Evolutionary conservation across 2,888 invertebrate genomes (phyloP).

Genomic region (Heliothis peltigera): DNA sequence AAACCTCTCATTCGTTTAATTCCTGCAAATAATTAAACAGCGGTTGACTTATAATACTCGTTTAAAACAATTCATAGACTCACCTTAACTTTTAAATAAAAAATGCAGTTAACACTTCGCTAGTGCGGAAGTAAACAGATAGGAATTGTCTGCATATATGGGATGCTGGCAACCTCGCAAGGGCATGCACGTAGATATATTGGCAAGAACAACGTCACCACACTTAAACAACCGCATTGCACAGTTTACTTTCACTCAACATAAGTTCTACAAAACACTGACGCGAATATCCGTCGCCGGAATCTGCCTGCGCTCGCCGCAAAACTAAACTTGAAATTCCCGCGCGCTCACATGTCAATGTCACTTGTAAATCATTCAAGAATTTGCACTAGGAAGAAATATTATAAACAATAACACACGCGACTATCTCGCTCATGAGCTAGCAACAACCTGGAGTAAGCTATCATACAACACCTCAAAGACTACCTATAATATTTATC

Average conservation of each 20-base stretch:
- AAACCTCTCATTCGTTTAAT: neutral
- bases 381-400: constrained; percentile 52
- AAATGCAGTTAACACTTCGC: constrained; percentile 49
- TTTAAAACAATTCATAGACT: constrained; percentile 19
- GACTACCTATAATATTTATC: constrained; percentile 63
- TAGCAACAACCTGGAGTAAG: constrained; percentile 17
- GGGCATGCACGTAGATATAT: constrained; percentile 68
- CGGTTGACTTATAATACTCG: neutral
- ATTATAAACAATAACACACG: constrained; percentile 62
- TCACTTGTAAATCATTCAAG: constrained; percentile 66
- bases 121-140: constrained; percentile 71
- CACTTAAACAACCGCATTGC: constrained; percentile 73
- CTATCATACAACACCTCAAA: constrained; percentile 35
- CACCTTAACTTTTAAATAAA: constrained; percentile 44
- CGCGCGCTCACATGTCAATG: constrained; percentile 82
- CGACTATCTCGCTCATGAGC: constrained; percentile 49
- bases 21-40: constrained; percentile 1
- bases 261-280: constrained; percentile 63
- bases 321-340: constrained; percentile 75
- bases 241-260: constrained; percentile 81
- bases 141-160: constrained; percentile 75
- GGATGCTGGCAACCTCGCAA: constrained; percentile 81
- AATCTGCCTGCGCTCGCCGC: constrained; percentile 29
- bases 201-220: constrained; percentile 74
- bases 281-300: constrained; percentile 36